Evolutionary conservation across 2,888 invertebrate genomes (phyloP), one percentile per base, ranked within the genome.

Genomic region (Spatulosminthurus flaviceps): DNA sequence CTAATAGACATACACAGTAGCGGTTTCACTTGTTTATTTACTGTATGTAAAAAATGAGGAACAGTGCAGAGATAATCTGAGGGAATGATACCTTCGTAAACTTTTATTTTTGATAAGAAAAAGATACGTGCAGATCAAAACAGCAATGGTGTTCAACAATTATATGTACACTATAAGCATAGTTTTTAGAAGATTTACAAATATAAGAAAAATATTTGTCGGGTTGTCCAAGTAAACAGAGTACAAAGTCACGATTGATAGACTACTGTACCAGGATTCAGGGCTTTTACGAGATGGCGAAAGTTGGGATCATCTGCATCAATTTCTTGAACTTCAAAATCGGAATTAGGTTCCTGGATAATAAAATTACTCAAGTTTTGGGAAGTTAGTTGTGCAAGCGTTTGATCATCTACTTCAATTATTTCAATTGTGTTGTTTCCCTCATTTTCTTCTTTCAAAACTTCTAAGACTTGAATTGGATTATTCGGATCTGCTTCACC

Each of bases 351-450:
- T 28, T 64, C 75, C 64, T 69, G 80, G 61, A 78, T 75, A 29
- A 79, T 80, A 70, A 81, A 77, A 61, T 79, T 80, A 51, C 79
- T 79, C 70, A 80, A 77, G 51, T 82, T 82, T 26, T 81, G 75
- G 0, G 72, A 73, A 13, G 82, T 76, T 19, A 85, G 69, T 41
- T 83, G 83, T 5, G 83, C 83, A 67, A 85, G 69, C 0, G 82
- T 84, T 43, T 85, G 83, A 24, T 83, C 85, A 79, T 85, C 83
- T 7, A 85, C 82, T 80, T 85, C 83, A 70, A 85, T 85, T 5
- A 85, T 85, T 82, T 85, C 82, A 26, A 83, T 83, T 0, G 77
- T 75, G 28, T 81, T 70, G 29, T 74, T 71, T 16, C 19, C 19
- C 0, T 80, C 72, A 28, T 78, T 73, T 13, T 77, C 41, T 51